Conservation (phyloP, 2,888 invertebrate species). For the Orchesella flavescens region DNA sequence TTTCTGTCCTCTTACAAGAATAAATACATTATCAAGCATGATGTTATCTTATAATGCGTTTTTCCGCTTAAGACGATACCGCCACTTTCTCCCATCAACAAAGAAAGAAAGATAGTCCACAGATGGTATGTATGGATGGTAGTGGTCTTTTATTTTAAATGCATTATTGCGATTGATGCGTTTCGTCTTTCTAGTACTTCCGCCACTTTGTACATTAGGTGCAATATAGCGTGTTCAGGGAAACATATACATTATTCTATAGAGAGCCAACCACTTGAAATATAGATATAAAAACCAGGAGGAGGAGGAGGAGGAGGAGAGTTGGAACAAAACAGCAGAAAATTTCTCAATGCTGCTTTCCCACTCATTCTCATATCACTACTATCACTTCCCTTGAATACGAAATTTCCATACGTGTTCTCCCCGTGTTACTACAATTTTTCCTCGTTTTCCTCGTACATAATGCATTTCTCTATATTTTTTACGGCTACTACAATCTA, state of each 20-base stretch:
- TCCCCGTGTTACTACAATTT: no score
- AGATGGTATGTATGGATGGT: no score
- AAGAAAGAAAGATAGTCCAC: no score
- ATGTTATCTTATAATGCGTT: neutral
- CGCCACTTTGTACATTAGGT: slow-evolving; percentile 21
- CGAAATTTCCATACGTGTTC: no score
- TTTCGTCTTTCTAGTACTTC: slow-evolving; percentile 12
- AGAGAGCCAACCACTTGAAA: no score
- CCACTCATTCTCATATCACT: slow-evolving; percentile 1
- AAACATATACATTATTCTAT: no score
- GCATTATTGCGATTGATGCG: slow-evolving; percentile 20
- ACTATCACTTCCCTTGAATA: neutral
- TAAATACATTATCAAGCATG: neutral
- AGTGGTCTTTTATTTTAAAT: neutral
- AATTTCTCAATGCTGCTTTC: neutral
- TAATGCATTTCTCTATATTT: slow-evolving; percentile 3
- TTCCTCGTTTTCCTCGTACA: neutral
- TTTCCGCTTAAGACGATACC: neutral
- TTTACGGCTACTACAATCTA: slow-evolving; percentile 7
- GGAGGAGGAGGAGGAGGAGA: neutral
- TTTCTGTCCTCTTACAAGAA: slow-evolving; percentile 9
- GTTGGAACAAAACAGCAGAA: neutral
- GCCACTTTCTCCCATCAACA: neutral
- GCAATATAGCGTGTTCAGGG: no score
- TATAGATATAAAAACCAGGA: neutral